These are phyloP conservation scores for Drosophila obscura DNA, from an alignment of 1,140 invertebrate genomes.

Conservation along the genomic window DNA sequence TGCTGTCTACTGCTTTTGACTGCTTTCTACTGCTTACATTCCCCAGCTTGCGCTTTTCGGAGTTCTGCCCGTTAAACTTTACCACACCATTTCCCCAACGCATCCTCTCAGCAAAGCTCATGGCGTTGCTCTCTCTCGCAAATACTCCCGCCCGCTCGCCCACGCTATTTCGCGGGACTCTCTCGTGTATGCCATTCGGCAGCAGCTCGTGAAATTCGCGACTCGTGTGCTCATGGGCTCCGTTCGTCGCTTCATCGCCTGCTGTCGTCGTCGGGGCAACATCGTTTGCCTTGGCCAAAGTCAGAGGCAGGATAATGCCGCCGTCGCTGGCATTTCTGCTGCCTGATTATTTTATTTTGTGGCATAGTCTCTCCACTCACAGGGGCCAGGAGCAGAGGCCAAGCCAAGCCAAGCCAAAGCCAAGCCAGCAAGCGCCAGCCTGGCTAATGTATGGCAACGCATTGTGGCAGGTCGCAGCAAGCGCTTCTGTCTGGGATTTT, in stretches of 20 bases:
- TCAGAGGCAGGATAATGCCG: constrained; percentile 32
- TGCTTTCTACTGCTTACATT: constrained; percentile 10
- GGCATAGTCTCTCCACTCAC: constrained; percentile 9
- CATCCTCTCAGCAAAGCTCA: constrained; percentile 19
- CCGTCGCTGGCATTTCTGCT: constrained; percentile 30
- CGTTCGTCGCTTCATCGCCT: constrained; percentile 11
- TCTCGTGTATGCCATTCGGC: constrained; percentile 1
- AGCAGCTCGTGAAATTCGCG: constrained; percentile 6
- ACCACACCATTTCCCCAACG: constrained; percentile 38
- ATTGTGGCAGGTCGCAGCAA: constrained; percentile 79
- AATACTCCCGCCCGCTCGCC: not conserved
- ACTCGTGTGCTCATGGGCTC: constrained; percentile 2
- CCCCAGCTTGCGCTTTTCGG: constrained; percentile 17
- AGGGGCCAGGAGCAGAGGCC: not conserved
- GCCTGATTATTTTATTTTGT: constrained; percentile 49
- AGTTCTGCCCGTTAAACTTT: constrained; percentile 9
- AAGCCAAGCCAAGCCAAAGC: constrained; percentile 22
- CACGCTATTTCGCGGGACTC: not conserved
- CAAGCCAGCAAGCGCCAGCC: constrained; percentile 21
- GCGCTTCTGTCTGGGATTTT: constrained; percentile 48
- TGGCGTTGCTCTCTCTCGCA: not conserved
- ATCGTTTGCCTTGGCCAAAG: constrained; percentile 48
- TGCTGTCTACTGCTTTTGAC: not conserved
- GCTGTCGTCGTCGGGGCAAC: constrained; percentile 23
- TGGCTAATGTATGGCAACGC: constrained; percentile 72